These are phyloP conservation scores for Lasioglossum malachurum DNA, from an alignment of 2,888 invertebrate species.

Conservation along the genomic window DNA sequence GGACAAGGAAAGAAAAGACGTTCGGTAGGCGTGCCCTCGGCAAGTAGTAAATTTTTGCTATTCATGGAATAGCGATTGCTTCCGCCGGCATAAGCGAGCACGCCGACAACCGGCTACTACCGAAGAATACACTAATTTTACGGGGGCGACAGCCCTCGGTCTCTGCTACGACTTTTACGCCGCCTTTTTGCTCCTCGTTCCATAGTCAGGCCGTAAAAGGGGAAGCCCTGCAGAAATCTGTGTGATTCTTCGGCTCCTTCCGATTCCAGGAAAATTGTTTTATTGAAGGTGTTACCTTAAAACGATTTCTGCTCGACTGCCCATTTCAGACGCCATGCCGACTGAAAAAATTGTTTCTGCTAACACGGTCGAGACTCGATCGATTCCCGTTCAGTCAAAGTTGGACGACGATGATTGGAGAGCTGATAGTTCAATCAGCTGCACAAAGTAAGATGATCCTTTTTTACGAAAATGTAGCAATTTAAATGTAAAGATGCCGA, in stretches of 20 bases:
- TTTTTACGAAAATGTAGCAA: too few species aligned
- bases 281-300: constrained; percentile 2
- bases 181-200: constrained; percentile 33
- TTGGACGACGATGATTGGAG: not conserved
- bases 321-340: not conserved
- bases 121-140: constrained; percentile 81
- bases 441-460: not conserved
- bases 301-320: constrained; percentile 33
- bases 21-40: constrained; percentile 48
- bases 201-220: not conserved
- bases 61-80: constrained; percentile 82
- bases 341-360: too few species aligned
- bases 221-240: not conserved
- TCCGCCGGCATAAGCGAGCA: constrained; percentile 69
- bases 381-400: not conserved
- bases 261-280: constrained; percentile 16
- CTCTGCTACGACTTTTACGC: constrained; percentile 37
- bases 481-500: too few species aligned
- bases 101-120: constrained; percentile 67
- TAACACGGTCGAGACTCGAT: not conserved
- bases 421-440: not conserved
- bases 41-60: constrained; percentile 79
- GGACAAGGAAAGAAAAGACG: constrained; percentile 28
- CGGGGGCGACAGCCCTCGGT: constrained; percentile 66
- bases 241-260: constrained; percentile 8